Percentiles rank a stretch among this genome's conserved stretches.
These are phyloP conservation scores for Fistularia tabacaria DNA, from an alignment of 2,797 vertebrate genomes.

Conservation along the genomic window DNA sequence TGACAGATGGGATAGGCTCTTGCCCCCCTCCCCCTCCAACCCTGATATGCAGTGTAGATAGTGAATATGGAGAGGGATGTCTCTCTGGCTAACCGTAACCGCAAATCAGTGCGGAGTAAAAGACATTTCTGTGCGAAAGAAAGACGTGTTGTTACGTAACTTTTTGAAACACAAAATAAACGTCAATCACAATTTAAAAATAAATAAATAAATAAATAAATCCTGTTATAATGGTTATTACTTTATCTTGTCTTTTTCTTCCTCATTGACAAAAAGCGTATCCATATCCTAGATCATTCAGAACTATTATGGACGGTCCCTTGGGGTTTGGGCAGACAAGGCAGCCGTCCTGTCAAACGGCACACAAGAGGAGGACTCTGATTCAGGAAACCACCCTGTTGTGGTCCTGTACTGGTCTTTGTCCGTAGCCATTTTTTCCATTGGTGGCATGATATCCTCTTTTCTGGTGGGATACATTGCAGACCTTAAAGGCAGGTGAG, in stretches of 20 bases:
- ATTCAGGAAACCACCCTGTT: conserved; percentile 15
- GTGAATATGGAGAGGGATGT: too few species aligned
- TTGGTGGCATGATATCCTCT: conserved; percentile 91
- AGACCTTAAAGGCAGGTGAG: conserved; percentile 86
- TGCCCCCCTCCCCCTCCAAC: too few species aligned
- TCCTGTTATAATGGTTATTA: too few species aligned
- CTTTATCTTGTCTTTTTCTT: not conserved
- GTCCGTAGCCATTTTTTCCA: conserved; percentile 88
- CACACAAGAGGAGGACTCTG: conserved; percentile 8
- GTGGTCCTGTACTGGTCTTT: conserved; percentile 90
- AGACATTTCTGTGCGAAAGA: too few species aligned
- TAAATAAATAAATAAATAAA: too few species aligned
- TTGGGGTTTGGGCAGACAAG: conserved; percentile 66
- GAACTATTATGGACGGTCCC: conserved; percentile 75
- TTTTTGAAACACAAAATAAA: too few species aligned
- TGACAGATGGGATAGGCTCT: too few species aligned
- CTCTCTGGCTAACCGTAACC: too few species aligned
- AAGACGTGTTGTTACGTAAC: too few species aligned
- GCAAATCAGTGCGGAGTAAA: too few species aligned
- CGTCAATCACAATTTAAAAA: too few species aligned
- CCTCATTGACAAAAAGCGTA: not conserved
- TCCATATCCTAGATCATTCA: conserved; percentile 80
- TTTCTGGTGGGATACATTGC: conserved; percentile 91
- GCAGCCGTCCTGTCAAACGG: conserved; percentile 19
- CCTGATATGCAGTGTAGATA: too few species aligned